A percentile compares a stretch with the other conserved stretches of the same genome.
These are phyloP conservation scores for Acronicta aceris DNA, from an alignment of 2,888 invertebrate genomes.

Conservation along the genomic window DNA sequence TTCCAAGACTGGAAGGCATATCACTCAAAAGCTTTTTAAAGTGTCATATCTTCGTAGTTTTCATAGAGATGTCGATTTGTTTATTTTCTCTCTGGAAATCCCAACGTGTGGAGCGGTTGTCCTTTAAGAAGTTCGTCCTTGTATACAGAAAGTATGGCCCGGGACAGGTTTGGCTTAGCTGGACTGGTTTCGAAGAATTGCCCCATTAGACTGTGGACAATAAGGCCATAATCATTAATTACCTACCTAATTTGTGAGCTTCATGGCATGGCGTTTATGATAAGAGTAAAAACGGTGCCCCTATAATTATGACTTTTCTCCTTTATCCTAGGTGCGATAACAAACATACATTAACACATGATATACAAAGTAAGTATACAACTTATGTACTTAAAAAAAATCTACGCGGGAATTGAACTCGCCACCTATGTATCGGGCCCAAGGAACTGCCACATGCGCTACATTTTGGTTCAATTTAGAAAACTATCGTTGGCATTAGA, in stretches of 20 bases:
- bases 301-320: too few species aligned
- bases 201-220: constrained; percentile 78
- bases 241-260: neutral
- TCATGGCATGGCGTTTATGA: too few species aligned
- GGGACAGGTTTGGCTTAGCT: constrained; percentile 83
- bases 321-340: too few species aligned
- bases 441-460: too few species aligned
- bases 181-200: constrained; percentile 86
- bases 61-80: constrained; percentile 12
- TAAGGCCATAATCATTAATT: neutral
- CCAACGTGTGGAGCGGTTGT: constrained; percentile 76
- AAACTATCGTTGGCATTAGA: too few species aligned
- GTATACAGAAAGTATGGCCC: constrained; percentile 84
- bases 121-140: constrained; percentile 85
- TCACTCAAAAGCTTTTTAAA: constrained; percentile 5
- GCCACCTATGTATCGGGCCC: too few species aligned
- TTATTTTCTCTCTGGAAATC: constrained; percentile 77
- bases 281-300: too few species aligned
- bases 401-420: too few species aligned
- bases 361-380: too few species aligned
- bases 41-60: constrained; percentile 48
- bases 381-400: too few species aligned
- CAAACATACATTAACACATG: too few species aligned
- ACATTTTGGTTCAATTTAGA: too few species aligned
- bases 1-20: neutral